Conservation (phyloP, 2,113 vertebrate species). For the Chaetorhynchus papuensis region DNA sequence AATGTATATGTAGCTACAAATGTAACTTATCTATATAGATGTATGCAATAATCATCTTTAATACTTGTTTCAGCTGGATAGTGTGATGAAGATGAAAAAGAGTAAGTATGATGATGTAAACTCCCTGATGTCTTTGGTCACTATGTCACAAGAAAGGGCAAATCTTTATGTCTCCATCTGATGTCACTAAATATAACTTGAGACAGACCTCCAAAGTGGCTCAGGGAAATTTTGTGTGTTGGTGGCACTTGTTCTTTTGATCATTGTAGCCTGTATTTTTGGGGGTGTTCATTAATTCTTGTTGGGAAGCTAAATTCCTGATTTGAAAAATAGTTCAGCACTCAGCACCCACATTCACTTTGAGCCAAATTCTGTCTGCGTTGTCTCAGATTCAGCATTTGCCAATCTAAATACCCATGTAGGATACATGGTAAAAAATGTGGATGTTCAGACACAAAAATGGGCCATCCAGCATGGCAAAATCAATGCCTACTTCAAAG, state of each 20-base stretch:
- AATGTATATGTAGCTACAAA: neutral
- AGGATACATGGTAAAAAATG: neutral
- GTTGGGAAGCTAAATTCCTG: neutral
- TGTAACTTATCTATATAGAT: neutral
- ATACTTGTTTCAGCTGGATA: neutral
- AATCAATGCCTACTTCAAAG: neutral
- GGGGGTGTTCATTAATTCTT: neutral
- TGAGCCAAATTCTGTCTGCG: neutral
- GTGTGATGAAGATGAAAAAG: neutral
- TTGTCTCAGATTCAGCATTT: accelerated
- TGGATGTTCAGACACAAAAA: neutral
- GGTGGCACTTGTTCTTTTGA: neutral
- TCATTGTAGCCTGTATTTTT: neutral
- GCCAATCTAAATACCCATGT: neutral
- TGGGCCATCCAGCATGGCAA: neutral
- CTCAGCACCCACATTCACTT: neutral
- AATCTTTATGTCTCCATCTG: neutral
- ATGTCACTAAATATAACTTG: neutral
- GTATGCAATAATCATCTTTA: neutral
- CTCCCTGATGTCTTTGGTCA: neutral
- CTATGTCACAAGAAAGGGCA: neutral
- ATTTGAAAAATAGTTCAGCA: neutral
- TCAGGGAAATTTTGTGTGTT: neutral
- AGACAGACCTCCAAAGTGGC: neutral
- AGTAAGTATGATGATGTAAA: neutral